A percentile compares a stretch with the other conserved stretches of the same genome.
These are phyloP conservation scores for Hycleus cichorii DNA, from an alignment of 1,140 invertebrate genomes.

Conservation along the genomic window DNA sequence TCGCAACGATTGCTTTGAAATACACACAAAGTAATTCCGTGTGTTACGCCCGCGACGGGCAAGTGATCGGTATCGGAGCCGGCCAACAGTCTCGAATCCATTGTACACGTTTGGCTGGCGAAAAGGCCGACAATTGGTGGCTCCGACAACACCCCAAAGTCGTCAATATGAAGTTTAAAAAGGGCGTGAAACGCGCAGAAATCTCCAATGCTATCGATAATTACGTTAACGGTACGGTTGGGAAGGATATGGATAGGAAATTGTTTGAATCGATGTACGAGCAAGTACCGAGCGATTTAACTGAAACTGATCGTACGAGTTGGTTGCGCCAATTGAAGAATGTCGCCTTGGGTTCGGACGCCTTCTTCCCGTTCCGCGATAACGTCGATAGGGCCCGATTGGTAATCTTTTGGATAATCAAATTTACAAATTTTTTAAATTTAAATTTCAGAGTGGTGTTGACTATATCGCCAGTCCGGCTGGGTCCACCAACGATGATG, in stretches of 20 bases:
- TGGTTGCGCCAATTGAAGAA: slow-evolving; percentile 76
- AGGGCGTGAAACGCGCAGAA: slow-evolving; percentile 83
- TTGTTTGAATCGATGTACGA: slow-evolving; percentile 69
- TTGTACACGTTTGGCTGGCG: slow-evolving; percentile 92
- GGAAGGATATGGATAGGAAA: slow-evolving; percentile 60
- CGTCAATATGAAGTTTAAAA: slow-evolving; percentile 78
- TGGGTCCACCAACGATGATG: slow-evolving; percentile 88
- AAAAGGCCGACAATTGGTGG: slow-evolving; percentile 99
- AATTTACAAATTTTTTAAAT: slow-evolving; percentile 9
- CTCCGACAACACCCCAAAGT: slow-evolving; percentile 88
- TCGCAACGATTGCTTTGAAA: slow-evolving; percentile 94
- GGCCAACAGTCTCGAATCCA: slow-evolving; percentile 97
- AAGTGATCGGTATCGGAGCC: slow-evolving; percentile 90
- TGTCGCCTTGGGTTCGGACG: slow-evolving; percentile 95
- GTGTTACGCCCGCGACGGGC: slow-evolving; percentile 83
- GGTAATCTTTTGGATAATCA: slow-evolving; percentile 48
- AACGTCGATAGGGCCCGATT: slow-evolving; percentile 91
- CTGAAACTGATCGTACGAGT: slow-evolving; percentile 60
- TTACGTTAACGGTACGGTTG: slow-evolving; percentile 85
- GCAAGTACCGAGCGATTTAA: slow-evolving; percentile 59
- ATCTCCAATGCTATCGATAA: slow-evolving; percentile 95
- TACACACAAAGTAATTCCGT: slow-evolving; percentile 98
- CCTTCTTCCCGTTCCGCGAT: slow-evolving; percentile 97
- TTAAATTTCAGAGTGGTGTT: slow-evolving; percentile 78
- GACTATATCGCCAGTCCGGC: slow-evolving; percentile 86